These are phyloP conservation scores for Trichonephila clavata DNA, from an alignment of 1,140 invertebrate species.

Conservation along the genomic window DNA sequence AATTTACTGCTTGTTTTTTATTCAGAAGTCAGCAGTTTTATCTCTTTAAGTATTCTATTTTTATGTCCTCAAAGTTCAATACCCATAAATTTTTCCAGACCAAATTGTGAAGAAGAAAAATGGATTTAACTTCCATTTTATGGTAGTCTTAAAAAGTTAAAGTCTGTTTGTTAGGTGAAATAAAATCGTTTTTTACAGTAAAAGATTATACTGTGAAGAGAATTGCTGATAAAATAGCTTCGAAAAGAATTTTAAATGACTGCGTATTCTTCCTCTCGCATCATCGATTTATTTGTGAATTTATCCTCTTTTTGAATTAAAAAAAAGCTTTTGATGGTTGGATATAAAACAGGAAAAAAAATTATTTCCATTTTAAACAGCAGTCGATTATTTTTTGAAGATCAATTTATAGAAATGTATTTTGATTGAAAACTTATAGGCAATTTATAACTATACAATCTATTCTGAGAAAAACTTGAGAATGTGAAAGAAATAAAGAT, in stretches of 20 bases:
- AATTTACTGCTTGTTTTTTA: slow-evolving; percentile 23
- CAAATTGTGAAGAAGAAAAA: background rate
- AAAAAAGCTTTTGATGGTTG: too few species aligned
- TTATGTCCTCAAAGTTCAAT: background rate
- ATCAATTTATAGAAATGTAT: too few species aligned
- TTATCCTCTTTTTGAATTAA: background rate
- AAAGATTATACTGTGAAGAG: background rate
- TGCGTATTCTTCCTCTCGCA: background rate
- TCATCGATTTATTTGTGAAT: background rate
- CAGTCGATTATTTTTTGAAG: too few species aligned
- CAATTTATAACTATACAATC: too few species aligned
- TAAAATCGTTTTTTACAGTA: background rate
- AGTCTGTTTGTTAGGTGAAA: background rate
- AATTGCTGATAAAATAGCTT: background rate
- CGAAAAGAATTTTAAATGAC: slow-evolving; percentile 4
- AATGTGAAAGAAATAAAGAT: too few species aligned
- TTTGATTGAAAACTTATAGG: too few species aligned
- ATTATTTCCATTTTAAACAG: too few species aligned
- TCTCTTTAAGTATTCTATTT: background rate
- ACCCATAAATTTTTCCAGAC: slow-evolving; percentile 10
- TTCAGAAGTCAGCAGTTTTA: slow-evolving; percentile 21
- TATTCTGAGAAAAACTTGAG: too few species aligned
- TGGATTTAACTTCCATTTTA: slow-evolving; percentile 5
- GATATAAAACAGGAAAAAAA: too few species aligned
- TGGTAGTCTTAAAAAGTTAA: background rate